A percentile compares a stretch with the other conserved stretches of the same genome.
Conservation (phyloP, 2,797 vertebrate species). For the Cynopterus sphinx region DNA sequence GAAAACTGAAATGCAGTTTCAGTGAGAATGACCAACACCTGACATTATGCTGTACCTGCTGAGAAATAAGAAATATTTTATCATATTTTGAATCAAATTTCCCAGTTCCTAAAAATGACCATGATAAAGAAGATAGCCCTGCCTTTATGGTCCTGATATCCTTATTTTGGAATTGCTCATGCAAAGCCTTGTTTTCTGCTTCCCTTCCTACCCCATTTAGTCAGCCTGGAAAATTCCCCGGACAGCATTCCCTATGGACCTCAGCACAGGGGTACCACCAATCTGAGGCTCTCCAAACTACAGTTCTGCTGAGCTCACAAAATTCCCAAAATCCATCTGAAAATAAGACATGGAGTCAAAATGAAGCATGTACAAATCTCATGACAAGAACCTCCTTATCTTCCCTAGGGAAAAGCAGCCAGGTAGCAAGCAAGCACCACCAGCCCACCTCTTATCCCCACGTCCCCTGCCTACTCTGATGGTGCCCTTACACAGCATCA, state of each 20-base stretch:
- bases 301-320: neutral
- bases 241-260: neutral
- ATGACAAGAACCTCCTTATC: neutral
- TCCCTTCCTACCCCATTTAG: neutral
- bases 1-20: neutral
- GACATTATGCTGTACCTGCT: neutral
- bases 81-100: neutral
- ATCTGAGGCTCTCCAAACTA: neutral
- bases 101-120: neutral
- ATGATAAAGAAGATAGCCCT: neutral
- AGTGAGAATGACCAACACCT: neutral
- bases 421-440: neutral
- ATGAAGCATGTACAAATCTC: neutral
- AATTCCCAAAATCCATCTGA: neutral
- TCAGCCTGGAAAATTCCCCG: neutral
- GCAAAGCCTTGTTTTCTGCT: neutral
- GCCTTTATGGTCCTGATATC: neutral
- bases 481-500: rapidly evolving
- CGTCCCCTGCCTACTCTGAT: neutral
- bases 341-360: neutral
- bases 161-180: neutral
- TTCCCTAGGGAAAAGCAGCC: neutral
- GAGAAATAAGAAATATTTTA: neutral
- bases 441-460: neutral
- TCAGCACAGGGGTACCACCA: rapidly evolving